Percentiles rank a stretch among this genome's conserved stretches.
phyloP scores from a whole-genome alignment of 2,888 invertebrate species.

The Torymus aiolomorphi region DNA sequence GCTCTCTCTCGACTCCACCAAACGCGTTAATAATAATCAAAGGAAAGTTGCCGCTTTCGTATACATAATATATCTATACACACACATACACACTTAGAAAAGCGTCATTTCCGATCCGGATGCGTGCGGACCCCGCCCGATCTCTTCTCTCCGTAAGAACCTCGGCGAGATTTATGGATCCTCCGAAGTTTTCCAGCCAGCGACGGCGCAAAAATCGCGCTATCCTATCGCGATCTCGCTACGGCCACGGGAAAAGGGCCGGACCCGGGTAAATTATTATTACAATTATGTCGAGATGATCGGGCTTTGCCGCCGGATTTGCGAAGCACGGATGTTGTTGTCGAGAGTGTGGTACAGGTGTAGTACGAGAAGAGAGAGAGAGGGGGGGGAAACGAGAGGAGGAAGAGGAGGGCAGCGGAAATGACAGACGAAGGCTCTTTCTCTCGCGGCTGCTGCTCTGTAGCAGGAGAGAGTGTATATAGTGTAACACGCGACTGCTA shows the following conservation, averaged over 20 bases:
- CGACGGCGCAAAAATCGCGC: too few relatives aligned
- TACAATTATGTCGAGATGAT: too few relatives aligned
- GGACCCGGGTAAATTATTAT: too few relatives aligned
- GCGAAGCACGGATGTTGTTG: too few relatives aligned
- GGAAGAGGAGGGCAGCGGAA: conserved; percentile 27
- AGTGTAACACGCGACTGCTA: neutral
- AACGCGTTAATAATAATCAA: conserved; percentile 46
- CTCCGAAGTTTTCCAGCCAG: too few relatives aligned
- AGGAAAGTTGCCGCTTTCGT: conserved; percentile 35
- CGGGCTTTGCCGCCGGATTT: too few relatives aligned
- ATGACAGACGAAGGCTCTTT: conserved; percentile 41
- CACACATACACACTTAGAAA: neutral
- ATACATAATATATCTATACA: neutral
- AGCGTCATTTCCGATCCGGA: conserved; percentile 44
- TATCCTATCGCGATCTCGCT: too few relatives aligned
- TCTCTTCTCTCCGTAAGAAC: too few relatives aligned
- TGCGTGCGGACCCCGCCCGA: conserved; percentile 32
- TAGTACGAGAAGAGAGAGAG: neutral
- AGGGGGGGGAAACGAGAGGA: neutral
- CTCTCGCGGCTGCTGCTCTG: neutral
- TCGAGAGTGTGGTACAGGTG: too few relatives aligned
- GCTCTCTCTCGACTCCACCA: neutral
- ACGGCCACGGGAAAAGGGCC: too few relatives aligned
- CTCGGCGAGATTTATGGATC: too few relatives aligned
- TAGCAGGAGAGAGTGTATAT: neutral